phyloP scores from a whole-genome alignment of 2,797 vertebrate species.

The Erethizon dorsatum region DNA sequence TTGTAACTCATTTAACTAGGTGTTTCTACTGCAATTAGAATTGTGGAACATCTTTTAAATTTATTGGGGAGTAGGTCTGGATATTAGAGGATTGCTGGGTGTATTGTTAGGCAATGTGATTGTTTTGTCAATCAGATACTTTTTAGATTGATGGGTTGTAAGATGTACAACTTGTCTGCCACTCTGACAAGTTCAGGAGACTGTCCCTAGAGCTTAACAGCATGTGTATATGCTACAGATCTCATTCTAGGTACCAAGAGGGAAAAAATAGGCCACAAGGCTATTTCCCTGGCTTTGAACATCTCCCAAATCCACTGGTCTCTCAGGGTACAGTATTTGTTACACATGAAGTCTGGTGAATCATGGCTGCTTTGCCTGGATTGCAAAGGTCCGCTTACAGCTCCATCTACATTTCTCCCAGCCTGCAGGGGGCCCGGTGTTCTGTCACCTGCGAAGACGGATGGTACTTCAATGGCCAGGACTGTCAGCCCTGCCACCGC shows the following conservation, averaged over 20 bases:
- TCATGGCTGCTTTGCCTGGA: neutral
- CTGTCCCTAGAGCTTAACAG: neutral
- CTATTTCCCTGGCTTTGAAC: neutral
- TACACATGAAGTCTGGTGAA: neutral
- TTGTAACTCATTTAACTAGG: neutral
- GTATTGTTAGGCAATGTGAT: neutral
- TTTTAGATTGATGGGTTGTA: neutral
- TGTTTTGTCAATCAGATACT: neutral
- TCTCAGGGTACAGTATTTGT: neutral
- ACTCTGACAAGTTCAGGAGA: neutral
- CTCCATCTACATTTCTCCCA: constrained; percentile 83
- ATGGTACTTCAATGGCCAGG: constrained; percentile 95
- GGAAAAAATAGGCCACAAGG: neutral
- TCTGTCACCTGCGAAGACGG: constrained; percentile 95
- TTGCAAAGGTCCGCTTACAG: neutral
- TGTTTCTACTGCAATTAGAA: neutral
- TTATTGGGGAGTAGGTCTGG: neutral
- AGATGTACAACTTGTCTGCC: neutral
- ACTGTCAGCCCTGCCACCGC: constrained; percentile 96
- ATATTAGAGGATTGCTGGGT: neutral
- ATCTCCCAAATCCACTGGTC: neutral
- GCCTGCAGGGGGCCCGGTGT: constrained; percentile 96
- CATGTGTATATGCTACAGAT: neutral
- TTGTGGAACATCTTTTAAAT: neutral
- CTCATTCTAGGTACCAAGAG: neutral